These are phyloP conservation scores for Hemiscyllium ocellatum DNA, from an alignment of 2,113 vertebrate species.

Conservation along the genomic window DNA sequence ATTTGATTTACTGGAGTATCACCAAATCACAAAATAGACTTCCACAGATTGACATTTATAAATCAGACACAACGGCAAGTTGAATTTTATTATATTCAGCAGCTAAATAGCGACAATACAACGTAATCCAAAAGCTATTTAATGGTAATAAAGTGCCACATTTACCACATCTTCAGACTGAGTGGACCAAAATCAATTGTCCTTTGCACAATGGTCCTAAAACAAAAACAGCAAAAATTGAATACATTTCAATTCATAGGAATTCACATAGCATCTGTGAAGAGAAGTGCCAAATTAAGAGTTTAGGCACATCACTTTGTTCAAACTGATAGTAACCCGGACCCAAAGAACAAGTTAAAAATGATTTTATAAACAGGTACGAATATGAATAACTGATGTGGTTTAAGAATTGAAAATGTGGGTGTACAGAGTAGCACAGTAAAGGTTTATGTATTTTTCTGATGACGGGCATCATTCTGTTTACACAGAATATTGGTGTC, in stretches of 20 bases:
- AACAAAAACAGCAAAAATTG: neutral
- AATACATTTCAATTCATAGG: too few species aligned
- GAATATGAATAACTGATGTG: neutral
- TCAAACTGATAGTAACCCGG: neutral
- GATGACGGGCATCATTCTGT: neutral
- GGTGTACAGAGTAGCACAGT: neutral
- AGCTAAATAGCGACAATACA: neutral
- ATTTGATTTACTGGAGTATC: neutral
- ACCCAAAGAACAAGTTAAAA: neutral
- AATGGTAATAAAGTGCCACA: neutral
- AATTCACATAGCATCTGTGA: neutral
- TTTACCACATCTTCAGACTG: neutral
- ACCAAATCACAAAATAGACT: neutral
- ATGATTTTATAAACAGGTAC: neutral
- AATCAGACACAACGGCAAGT: neutral
- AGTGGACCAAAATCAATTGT: neutral
- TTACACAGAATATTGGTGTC: too few species aligned
- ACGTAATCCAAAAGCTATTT: neutral
- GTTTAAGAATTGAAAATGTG: neutral
- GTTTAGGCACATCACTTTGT: neutral
- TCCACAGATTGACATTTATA: neutral
- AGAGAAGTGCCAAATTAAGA: neutral
- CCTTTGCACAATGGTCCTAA: neutral
- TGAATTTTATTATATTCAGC: neutral
- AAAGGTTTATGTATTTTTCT: neutral